Evolutionary conservation across 2,113 vertebrate species (phyloP), one percentile per base, ranked within the genome.

Genomic region (Ophthalmolycus amberensis): DNA sequence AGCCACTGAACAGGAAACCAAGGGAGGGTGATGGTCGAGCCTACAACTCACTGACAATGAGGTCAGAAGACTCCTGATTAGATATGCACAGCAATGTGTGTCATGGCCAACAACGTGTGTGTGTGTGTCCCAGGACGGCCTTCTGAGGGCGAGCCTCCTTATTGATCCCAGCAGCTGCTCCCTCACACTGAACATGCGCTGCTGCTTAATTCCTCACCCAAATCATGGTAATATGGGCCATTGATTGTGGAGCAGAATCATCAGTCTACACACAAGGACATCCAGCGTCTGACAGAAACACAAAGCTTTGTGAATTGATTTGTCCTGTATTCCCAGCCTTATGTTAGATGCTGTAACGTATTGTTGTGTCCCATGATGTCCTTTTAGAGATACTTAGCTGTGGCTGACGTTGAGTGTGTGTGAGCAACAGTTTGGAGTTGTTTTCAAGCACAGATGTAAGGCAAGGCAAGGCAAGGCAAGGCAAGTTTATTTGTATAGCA

Each of bases 371-470:
- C 5, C 10, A 1, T 40, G 0, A 18, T 29, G n/a, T 10, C 1
- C n/a, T n/a, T 46, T 18, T 25, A 58, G n/a, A 58, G 16, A 72
- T 18, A 14, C 11, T 14, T 12, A 27, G 56, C n/a, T 27, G 56
- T 58, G n/a, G 56, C n/a, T 27, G 11, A 27, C 56, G 29, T 16
- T 10, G 59, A 29, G 8, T 59, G 40, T 50, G 25, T 64, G 22
- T 59, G n/a, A 40, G 68, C 29, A 15, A 63, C 12, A 62, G 32
- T 27, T 42, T 46, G 6, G 37, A 67, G 20, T 69, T 94, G 79
- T 82, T 91, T 96, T 95, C 95, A 84, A 91, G 91, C 94, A 93
- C 44, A 88, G 94, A 22, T 38, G 46, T 46, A 54, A n/a, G n/a
- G n/a, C n/a, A n/a, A n/a, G n/a, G n/a, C n/a, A n/a, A n/a, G n/a